Base-by-base conservation (phyloP, 2,113 vertebrate species). In the Thryonomys swinderianus region DNA sequence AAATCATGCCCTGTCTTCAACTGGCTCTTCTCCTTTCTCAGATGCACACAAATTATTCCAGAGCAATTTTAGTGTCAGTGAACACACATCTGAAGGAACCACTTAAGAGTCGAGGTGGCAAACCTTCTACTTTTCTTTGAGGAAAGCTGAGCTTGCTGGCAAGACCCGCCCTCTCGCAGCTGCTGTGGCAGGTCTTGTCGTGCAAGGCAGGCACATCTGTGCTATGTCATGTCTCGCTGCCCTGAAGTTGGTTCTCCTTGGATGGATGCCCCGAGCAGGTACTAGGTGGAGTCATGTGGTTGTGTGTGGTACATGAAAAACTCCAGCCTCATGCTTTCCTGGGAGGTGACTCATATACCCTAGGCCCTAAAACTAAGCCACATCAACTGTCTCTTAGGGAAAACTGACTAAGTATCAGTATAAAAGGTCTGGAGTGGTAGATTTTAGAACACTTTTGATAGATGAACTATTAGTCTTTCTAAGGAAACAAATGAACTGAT, bases 191-290 rank as follows among this genome's bases (percentile, higher is more conserved):
- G 67, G 88, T 81, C 95, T 92, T 64, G 11, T 95, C 95, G 57
- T 83, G 96, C 84, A 51, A 34, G 2, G 30, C 14, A 6, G 2
- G 30, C 14, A 6, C 73, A 86, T 92, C 96, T 95, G 92, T 88
- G 96, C 98, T 97, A 97, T 98, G 98, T 98, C 97, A 97, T 93
- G 94, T 97, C 66, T 95, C 88, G 88, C 83, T 97, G 96, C 96
- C 95, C 95, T 95, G 96, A 96, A 95, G 93, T 85, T 90, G 23
- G 16, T 90, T 83, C 95, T 59, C 81, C n/a, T 91, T 25, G 53
- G 85, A 92, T 88, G 20, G 21, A 76, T 3, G 9, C 82, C 57
- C 57, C 30, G 25, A 45, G 92, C 82, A 92, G 25, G 14, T 86
- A 79, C 94, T 51, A 90, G 71, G 90, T 32, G 40, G 92, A 94